phyloP scores from a whole-genome alignment of 2,113 vertebrate genomes.

The Myanophis thanlyinensis region DNA sequence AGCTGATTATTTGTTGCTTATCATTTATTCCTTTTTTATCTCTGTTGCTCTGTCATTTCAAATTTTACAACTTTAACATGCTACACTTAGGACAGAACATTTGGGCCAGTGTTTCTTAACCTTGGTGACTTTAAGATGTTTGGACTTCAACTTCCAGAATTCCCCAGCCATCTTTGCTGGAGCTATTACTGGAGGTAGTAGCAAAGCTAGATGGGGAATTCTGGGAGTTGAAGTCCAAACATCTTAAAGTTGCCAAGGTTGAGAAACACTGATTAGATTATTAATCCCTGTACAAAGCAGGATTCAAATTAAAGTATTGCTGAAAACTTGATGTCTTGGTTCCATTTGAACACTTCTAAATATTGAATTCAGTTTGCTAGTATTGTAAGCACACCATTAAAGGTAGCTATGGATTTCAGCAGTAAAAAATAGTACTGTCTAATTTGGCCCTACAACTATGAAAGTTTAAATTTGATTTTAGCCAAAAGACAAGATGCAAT shows the following conservation, averaged over 20 bases:
- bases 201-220: no score
- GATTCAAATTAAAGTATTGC: background rate
- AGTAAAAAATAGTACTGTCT: no score
- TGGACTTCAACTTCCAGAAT: no score
- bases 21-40: background rate
- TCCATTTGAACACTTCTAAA: background rate
- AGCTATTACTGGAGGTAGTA: no score
- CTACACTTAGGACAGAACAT: background rate
- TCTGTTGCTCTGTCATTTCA: background rate
- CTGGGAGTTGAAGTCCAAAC: no score
- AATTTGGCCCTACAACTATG: background rate
- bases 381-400: background rate
- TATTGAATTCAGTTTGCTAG: background rate
- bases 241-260: no score
- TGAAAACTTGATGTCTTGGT: background rate
- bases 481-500: background rate
- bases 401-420: background rate
- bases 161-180: no score
- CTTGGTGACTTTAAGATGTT: no score
- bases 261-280: no score
- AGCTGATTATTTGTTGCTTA: background rate
- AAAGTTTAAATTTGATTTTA: background rate
- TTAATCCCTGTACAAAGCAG: background rate
- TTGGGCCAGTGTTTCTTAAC: background rate
- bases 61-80: background rate